phyloP scores from a whole-genome alignment of 2,888 invertebrate genomes.

The Ennomos quercinarius region DNA sequence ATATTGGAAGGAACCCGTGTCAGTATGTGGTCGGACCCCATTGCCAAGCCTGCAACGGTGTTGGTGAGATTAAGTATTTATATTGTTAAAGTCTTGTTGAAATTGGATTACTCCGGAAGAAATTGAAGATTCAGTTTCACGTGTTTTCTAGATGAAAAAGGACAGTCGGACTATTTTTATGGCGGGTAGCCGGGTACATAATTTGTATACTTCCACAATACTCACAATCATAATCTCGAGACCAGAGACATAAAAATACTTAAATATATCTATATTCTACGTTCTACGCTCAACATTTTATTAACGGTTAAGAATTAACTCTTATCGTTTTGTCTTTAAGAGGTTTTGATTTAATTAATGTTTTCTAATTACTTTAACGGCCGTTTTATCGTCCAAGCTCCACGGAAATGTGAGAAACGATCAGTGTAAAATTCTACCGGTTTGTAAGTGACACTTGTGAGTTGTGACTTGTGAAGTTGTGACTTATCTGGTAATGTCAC shows the following conservation, averaged over 20 bases:
- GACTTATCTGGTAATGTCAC: slow-evolving; percentile 32
- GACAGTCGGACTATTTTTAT: too few species aligned
- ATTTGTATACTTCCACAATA: too few species aligned
- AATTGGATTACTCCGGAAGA: too few species aligned
- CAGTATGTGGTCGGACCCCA: slow-evolving; percentile 52
- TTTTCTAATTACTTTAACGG: slow-evolving; percentile 8
- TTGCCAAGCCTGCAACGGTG: slow-evolving; percentile 56
- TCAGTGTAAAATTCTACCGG: slow-evolving; percentile 23
- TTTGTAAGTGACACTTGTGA: slow-evolving; percentile 24
- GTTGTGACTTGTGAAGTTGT: slow-evolving; percentile 8
- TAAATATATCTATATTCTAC: background rate
- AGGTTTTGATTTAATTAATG: slow-evolving; percentile 1
- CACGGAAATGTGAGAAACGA: slow-evolving; percentile 5
- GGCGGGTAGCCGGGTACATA: too few species aligned
- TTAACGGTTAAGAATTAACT: slow-evolving; percentile 3
- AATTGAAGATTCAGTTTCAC: too few species aligned
- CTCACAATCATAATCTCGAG: too few species aligned
- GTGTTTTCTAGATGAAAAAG: too few species aligned
- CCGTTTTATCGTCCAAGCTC: slow-evolving; percentile 1
- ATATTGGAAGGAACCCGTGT: slow-evolving; percentile 52
- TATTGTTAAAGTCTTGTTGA: background rate
- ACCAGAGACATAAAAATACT: too few species aligned
- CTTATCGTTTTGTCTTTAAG: slow-evolving; percentile 3
- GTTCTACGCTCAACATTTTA: too few species aligned
- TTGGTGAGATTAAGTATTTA: slow-evolving; percentile 16